Evolutionary conservation across 2,888 invertebrate genomes (phyloP).

Genomic region (Synanthedon vespiformis): DNA sequence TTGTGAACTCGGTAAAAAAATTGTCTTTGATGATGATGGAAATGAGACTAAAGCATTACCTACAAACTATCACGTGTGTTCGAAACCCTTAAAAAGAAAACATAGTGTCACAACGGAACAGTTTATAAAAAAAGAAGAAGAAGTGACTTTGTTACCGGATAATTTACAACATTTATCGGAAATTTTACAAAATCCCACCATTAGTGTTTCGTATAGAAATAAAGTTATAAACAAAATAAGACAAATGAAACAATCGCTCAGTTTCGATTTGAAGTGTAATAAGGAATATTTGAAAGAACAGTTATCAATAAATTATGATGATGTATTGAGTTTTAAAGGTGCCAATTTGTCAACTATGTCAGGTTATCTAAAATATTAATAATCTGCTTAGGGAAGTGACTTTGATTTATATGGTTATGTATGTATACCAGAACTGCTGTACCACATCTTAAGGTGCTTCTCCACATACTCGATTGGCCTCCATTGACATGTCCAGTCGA

Average conservation of each 20-base stretch:
- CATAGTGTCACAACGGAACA: constrained; percentile 7
- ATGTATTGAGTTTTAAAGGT: constrained; percentile 43
- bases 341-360: constrained; percentile 38
- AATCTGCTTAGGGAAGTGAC: not conserved
- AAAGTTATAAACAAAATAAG: constrained; percentile 39
- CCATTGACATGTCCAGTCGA: too few relatives aligned
- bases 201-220: constrained; percentile 26
- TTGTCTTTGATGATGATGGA: constrained; percentile 52
- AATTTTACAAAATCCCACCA: constrained; percentile 28
- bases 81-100: constrained; percentile 17
- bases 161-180: constrained; percentile 25
- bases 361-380: constrained; percentile 29
- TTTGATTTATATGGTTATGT: too few relatives aligned
- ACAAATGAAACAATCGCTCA: constrained; percentile 26
- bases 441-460: too few relatives aligned
- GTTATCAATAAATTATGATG: constrained; percentile 35
- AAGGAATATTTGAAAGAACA: constrained; percentile 34
- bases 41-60: constrained; percentile 20
- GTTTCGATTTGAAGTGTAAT: constrained; percentile 34
- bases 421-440: too few relatives aligned
- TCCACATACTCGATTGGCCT: too few relatives aligned
- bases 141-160: constrained; percentile 28
- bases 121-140: constrained; percentile 31
- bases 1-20: constrained; percentile 40
- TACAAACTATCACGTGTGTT: constrained; percentile 36